phyloP scores from a whole-genome alignment of 2,797 vertebrate species.

The Xiphophorus birchmanni region DNA sequence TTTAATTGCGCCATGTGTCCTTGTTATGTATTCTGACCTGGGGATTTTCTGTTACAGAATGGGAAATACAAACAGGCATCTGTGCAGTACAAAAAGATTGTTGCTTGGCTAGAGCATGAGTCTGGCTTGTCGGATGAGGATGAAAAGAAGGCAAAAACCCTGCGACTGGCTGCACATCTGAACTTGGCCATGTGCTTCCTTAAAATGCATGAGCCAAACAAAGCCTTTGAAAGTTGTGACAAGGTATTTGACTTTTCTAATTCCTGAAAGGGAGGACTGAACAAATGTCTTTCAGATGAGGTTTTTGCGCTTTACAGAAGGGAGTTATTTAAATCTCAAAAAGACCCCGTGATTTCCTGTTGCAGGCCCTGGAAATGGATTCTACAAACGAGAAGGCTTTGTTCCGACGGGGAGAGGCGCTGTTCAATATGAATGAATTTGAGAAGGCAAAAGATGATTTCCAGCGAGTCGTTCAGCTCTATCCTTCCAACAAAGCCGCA shows the following conservation, averaged over 20 bases:
- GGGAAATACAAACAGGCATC: slow-evolving; percentile 92
- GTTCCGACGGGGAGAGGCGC: slow-evolving; percentile 92
- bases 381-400: slow-evolving; percentile 92
- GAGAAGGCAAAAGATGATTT: slow-evolving; percentile 90
- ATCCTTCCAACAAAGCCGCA: slow-evolving; percentile 94
- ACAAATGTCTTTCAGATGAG: neutral
- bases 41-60: slow-evolving; percentile 76
- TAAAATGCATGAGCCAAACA: slow-evolving; percentile 88
- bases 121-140: slow-evolving; percentile 84
- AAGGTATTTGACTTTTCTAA: slow-evolving; percentile 81
- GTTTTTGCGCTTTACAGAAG: neutral
- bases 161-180: slow-evolving; percentile 92
- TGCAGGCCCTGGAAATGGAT: slow-evolving; percentile 90
- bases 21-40: slow-evolving; percentile 9
- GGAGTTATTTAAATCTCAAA: neutral
- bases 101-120: slow-evolving; percentile 94
- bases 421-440: slow-evolving; percentile 91
- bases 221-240: slow-evolving; percentile 90
- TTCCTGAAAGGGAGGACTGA: neutral
- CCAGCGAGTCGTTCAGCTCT: slow-evolving; percentile 90
- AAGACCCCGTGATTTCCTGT: neutral
- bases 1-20: neutral
- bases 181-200: slow-evolving; percentile 97
- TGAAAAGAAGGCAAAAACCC: slow-evolving; percentile 81
- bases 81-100: slow-evolving; percentile 94